Evolutionary conservation across 2,888 invertebrate genomes (phyloP), one percentile per base, ranked within the genome.

Genomic region (Drosophila austrosaltans): DNA sequence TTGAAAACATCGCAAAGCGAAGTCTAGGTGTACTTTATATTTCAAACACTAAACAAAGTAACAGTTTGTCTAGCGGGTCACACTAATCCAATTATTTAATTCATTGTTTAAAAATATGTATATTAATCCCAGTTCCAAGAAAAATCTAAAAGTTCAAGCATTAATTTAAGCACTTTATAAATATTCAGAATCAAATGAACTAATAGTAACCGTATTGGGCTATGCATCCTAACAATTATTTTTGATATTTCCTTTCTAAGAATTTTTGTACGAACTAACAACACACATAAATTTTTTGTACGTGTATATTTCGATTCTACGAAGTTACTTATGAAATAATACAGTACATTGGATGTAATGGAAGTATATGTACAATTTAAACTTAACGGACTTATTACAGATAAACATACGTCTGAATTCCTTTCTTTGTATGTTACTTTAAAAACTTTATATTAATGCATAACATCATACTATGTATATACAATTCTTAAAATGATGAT

Each of bases 331-430:
- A 66, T 56, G 68, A 63, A 70, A 70, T 69, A 69, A 65, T 75
- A 69, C 65, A 75, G 75, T 74, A 67, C 69, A 65, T 75, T 75
- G 61, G 59, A 81, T 77, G 75, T 82, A 76, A 74, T 79, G 77
- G 77, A 82, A 85, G 84, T 82, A 72, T 87, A 87, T 81, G 84
- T 84, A 87, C 82, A 82, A 54, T 79, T 78, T 66, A 59, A 72
- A 72, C 70, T 74, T 77, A 75, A 58, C 70, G n/a, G 69, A 68
- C 71, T 72, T 75, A 80, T 62, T 48, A 54, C 42, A 76, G 63
- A 61, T 70, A 81, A 67, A 75, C 16, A 16, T 16, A 71, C 28
- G 28, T 32, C 1, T 6, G 32, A 1, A 32, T 77, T 69, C 68
- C 59, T 70, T 77, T 69, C 22, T 73, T 80, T 61, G 32, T 59